Percentiles rank a stretch among this genome's conserved stretches.
These are phyloP conservation scores for Nyleta sp. DNA, from an alignment of 2,888 invertebrate genomes.

Conservation along the genomic window DNA sequence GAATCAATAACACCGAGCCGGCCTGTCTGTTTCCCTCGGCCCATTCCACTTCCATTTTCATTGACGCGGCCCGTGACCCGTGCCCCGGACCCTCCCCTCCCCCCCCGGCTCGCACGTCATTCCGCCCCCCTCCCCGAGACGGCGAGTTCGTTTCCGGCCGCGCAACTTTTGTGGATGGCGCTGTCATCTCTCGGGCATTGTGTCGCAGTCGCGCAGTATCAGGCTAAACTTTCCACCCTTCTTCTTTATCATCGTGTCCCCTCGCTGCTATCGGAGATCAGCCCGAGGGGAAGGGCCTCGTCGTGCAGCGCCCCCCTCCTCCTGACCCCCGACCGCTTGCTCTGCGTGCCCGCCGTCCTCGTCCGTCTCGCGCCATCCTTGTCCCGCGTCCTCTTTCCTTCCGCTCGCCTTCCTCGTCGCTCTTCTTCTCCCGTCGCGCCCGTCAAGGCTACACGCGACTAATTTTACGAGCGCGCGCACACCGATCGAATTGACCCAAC, in stretches of 20 bases:
- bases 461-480: slow-evolving; percentile 68
- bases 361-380: slow-evolving; percentile 1
- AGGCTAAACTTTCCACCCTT: slow-evolving; percentile 64
- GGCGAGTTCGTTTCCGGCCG: slow-evolving; percentile 71
- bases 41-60: slow-evolving; percentile 48
- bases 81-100: slow-evolving; percentile 46
- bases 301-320: slow-evolving; percentile 11
- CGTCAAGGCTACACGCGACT: slow-evolving; percentile 62
- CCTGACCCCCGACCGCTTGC: slow-evolving; percentile 20
- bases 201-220: slow-evolving; percentile 63
- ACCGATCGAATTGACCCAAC: slow-evolving; percentile 66
- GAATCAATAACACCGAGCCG: slow-evolving; percentile 77
- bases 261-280: slow-evolving; percentile 65
- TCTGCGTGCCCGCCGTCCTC: neutral
- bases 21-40: slow-evolving; percentile 40
- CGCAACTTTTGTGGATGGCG: slow-evolving; percentile 72
- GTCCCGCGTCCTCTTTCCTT: too few relatives aligned
- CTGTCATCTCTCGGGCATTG: slow-evolving; percentile 69
- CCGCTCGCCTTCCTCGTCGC: slow-evolving; percentile 1
- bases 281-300: slow-evolving; percentile 64
- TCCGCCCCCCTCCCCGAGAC: slow-evolving; percentile 55
- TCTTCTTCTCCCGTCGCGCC: slow-evolving; percentile 16
- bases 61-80: slow-evolving; percentile 45
- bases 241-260: slow-evolving; percentile 64
- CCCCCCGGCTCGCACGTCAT: slow-evolving; percentile 67